Percentiles rank a stretch among this genome's conserved stretches.
Evolutionary conservation across 2,797 vertebrate species (phyloP).

Genomic region (Peromyscus attwateri): DNA sequence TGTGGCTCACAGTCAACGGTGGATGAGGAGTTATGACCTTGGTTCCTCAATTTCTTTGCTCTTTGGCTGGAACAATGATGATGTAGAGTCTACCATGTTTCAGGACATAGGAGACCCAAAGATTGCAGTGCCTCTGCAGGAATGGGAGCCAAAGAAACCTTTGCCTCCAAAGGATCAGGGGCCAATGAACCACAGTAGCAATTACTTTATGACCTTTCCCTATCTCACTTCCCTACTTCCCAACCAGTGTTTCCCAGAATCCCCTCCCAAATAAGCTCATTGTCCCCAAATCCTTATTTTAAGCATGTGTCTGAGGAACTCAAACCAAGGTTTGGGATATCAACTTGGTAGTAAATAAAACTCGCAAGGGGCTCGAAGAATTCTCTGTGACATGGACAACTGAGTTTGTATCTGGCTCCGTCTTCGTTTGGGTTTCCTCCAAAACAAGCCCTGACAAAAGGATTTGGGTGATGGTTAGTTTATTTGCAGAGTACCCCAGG

Average conservation of each 20-base stretch:
- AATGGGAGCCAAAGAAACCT: background rate
- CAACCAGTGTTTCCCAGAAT: background rate
- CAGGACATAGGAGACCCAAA: background rate
- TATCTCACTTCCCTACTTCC: background rate
- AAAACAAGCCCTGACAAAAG: background rate
- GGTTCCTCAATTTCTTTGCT: background rate
- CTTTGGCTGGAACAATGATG: background rate
- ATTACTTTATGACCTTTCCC: background rate
- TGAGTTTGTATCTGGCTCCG: slow-evolving; percentile 29
- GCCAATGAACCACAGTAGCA: background rate
- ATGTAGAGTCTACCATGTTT: background rate
- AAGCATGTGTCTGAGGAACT: background rate
- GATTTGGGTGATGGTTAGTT: background rate
- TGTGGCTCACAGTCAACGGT: background rate
- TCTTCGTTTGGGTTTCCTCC: slow-evolving; percentile 5
- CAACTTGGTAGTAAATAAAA: background rate
- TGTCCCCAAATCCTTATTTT: background rate
- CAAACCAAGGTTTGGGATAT: background rate
- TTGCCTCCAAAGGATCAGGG: background rate
- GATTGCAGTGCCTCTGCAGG: background rate
- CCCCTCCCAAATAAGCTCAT: slow-evolving; percentile 25
- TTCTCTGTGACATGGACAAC: background rate
- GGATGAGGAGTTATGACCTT: background rate
- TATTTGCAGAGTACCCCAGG: background rate
- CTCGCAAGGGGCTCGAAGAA: background rate